Evolutionary conservation across 2,797 vertebrate species (phyloP), one percentile per base, ranked within the genome.

Genomic region (Anomalospiza imberbis): DNA sequence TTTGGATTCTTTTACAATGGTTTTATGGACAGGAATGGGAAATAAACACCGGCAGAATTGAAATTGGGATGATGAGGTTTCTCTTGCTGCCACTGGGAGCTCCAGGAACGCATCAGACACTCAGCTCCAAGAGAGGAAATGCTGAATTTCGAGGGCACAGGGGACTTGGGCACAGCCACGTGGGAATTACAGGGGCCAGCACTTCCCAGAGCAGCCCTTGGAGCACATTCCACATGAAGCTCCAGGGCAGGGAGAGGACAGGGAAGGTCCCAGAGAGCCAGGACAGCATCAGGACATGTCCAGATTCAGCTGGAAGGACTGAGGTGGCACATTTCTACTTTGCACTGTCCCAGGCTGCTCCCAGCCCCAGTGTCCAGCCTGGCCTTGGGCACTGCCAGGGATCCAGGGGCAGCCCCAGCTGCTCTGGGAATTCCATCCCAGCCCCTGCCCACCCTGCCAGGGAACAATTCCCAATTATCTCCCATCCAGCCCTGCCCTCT

Each of bases 151-250:
- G 25, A 42, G 34, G 4, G 12, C 40, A 25, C 26, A 40, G 25
- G 0, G 1, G 26, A 42, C 12, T 24, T 31, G 57, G 19, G 24
- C 54, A 44, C 0, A 2, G 34, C 50, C 63, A 51, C 0, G 0
- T n/a, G 44, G 45, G 26, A 51, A 20, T 45, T 44, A 29, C 6
- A 21, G 58, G 38, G 31, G 10, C 22, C 61, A 74, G 10, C 20
- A 45, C 1, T 9, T 29, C 25, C 28, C 14, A 57, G 26, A 42
- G 45, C 44, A 86, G 47, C 44, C 65, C 60, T 29, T n/a, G 24
- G 50, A 92, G 44, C 13, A 38, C 0, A 2, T 12, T 36, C 31
- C 34, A 19, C 11, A 3, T 4, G 53, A 17, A 36, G 31, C 28
- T 73, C n/a, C 0, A 0, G 66, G 36, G 21, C 14, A 61, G 24